Evolutionary conservation across 2,888 invertebrate species (phyloP).

Genomic region (Cetonia aurata): DNA sequence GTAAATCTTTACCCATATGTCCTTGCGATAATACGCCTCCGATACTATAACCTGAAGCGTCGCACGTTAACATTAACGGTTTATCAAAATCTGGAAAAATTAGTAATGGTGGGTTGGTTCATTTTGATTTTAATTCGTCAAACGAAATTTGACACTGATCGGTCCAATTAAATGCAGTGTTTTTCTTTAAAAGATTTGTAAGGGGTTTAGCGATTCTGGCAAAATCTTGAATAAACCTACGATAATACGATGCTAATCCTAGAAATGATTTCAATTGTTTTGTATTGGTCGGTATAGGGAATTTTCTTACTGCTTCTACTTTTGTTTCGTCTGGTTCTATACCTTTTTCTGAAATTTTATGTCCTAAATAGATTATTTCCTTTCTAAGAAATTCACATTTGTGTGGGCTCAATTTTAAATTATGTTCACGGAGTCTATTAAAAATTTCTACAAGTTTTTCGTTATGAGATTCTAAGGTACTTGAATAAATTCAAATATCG

Average conservation of each 20-base stretch:
- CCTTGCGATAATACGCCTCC: slow-evolving; percentile 18
- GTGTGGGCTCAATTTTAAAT: slow-evolving; percentile 23
- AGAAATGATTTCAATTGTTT: slow-evolving; percentile 12
- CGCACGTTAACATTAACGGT: slow-evolving; percentile 14
- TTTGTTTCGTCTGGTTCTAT: slow-evolving; percentile 30
- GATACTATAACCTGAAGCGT: slow-evolving; percentile 13
- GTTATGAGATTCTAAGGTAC: background rate
- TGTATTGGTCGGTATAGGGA: background rate
- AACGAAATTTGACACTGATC: slow-evolving; percentile 12
- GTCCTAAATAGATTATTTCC: slow-evolving; percentile 12
- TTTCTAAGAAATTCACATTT: slow-evolving; percentile 26
- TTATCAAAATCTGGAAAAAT: slow-evolving; percentile 21
- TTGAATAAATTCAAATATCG: background rate
- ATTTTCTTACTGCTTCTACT: slow-evolving; percentile 16
- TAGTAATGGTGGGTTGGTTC: slow-evolving; percentile 8
- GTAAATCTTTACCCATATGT: slow-evolving; percentile 28
- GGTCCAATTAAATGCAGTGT: slow-evolving; percentile 16
- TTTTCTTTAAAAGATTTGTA: slow-evolving; percentile 43
- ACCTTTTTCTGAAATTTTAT: slow-evolving; percentile 2
- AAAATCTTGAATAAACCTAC: slow-evolving; percentile 33
- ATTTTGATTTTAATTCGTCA: slow-evolving; percentile 19
- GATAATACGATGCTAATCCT: slow-evolving; percentile 26
- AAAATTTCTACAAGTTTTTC: slow-evolving; percentile 26
- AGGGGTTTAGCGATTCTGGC: slow-evolving; percentile 48
- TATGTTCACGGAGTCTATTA: background rate